Percentiles rank a stretch among this genome's conserved stretches.
phyloP scores from a whole-genome alignment of 2,888 invertebrate species.

The Drosophila kuntzei region DNA sequence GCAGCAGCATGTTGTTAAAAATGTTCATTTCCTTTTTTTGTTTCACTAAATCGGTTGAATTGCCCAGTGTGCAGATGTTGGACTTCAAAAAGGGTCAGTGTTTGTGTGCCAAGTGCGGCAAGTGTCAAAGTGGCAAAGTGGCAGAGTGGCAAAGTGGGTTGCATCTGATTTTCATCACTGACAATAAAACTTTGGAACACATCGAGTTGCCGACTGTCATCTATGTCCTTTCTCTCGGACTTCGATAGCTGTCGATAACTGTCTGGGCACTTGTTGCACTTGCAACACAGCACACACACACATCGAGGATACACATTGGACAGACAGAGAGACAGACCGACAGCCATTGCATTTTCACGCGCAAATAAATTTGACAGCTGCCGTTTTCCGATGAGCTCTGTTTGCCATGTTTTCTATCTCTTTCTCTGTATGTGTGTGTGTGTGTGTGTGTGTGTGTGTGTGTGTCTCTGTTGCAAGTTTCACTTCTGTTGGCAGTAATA shows the following conservation, averaged over 20 bases:
- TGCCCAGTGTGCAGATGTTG: slow-evolving; percentile 2
- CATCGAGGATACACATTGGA: slow-evolving; percentile 3
- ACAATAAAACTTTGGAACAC: slow-evolving; percentile 27
- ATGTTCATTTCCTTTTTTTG: too few species aligned
- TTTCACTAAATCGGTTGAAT: background rate
- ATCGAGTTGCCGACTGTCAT: background rate
- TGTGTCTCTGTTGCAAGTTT: slow-evolving; percentile 7
- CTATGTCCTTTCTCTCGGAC: slow-evolving; percentile 7
- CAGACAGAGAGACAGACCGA: slow-evolving; percentile 2
- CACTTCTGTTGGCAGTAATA: background rate
- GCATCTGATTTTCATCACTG: slow-evolving; percentile 36
- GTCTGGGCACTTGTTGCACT: slow-evolving; percentile 43
- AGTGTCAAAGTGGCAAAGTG: slow-evolving; percentile 7
- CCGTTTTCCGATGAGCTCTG: slow-evolving; percentile 37
- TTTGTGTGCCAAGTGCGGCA: slow-evolving; percentile 30
- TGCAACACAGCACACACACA: slow-evolving; percentile 1
- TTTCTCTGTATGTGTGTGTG: background rate
- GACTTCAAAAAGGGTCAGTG: slow-evolving; percentile 15
- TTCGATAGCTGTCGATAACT: slow-evolving; percentile 10
- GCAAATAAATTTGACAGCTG: slow-evolving; percentile 73
- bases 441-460: background rate
- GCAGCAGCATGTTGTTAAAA: too few species aligned
- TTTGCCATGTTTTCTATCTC: slow-evolving; percentile 1
- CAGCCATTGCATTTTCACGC: slow-evolving; percentile 54
- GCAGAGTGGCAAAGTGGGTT: slow-evolving; percentile 9